Evolutionary conservation across 2,888 invertebrate species (phyloP).

Genomic region (Callinectes sapidus): DNA sequence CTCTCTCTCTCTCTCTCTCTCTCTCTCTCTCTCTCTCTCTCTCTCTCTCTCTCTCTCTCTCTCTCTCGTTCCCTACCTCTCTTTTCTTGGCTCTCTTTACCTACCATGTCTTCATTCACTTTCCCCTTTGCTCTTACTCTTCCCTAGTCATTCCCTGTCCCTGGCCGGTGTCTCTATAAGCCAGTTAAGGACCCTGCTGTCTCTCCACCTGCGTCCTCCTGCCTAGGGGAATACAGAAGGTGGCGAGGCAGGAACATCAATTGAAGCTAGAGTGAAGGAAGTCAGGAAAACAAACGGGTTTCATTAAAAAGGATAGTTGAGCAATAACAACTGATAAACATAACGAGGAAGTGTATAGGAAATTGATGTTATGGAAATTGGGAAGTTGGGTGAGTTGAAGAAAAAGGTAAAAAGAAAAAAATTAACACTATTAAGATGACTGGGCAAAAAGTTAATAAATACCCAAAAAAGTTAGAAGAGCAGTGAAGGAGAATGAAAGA

Average conservation of each 20-base stretch:
- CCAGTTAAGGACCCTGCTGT: neutral
- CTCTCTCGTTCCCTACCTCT: neutral
- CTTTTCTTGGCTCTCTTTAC: neutral
- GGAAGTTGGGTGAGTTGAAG: neutral
- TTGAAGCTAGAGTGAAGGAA: neutral
- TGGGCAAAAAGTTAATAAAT: neutral
- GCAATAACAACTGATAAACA: neutral
- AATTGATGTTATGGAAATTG: neutral
- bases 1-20: neutral
- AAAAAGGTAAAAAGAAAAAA: neutral
- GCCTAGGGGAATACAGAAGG: neutral
- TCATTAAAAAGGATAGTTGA: neutral
- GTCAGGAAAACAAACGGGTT: neutral
- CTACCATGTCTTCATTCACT: conserved; percentile 5
- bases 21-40: neutral
- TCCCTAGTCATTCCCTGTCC: neutral
- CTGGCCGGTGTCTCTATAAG: neutral
- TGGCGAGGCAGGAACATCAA: neutral
- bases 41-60: too few relatives aligned
- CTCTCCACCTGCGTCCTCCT: conserved; percentile 23
- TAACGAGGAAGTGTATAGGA: neutral
- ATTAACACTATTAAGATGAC: neutral
- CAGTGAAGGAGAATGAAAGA: neutral
- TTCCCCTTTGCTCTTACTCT: neutral
- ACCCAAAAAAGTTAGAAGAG: neutral